These are phyloP conservation scores for Micromys minutus DNA, from an alignment of 2,113 vertebrate genomes.

Conservation along the genomic window DNA sequence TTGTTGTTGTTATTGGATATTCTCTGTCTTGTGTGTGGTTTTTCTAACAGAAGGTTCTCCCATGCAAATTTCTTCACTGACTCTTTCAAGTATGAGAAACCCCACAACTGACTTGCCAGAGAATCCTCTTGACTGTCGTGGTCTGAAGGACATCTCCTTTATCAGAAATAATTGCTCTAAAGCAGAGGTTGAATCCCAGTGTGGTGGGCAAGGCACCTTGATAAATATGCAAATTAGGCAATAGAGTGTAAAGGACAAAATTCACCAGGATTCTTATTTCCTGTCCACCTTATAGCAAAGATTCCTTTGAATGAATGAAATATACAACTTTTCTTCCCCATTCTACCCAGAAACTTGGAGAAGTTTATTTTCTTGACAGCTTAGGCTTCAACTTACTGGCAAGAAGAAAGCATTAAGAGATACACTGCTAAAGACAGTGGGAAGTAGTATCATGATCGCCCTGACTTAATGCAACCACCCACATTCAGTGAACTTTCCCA, in stretches of 20 bases:
- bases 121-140: background rate
- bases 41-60: background rate
- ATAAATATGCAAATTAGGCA: background rate
- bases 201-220: background rate
- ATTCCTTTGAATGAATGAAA: background rate
- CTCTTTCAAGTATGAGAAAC: background rate
- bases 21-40: background rate
- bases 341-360: background rate
- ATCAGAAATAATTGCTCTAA: background rate
- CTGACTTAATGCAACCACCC: background rate
- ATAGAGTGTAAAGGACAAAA: background rate
- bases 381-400: background rate
- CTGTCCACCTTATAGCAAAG: background rate
- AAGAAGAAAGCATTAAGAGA: slow-evolving; percentile 10
- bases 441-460: background rate
- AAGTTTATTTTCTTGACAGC: slow-evolving; percentile 6
- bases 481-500: background rate
- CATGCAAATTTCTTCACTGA: background rate
- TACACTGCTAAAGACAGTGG: background rate
- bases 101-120: background rate
- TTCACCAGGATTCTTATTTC: background rate
- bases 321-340: background rate
- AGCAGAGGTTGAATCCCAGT: background rate
- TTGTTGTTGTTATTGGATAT: no score
- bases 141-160: background rate